Evolutionary conservation across 30 jellyfish, hydroid and myxozoan species (phyloP).

Genomic region (Hydra vulgaris): DNA sequence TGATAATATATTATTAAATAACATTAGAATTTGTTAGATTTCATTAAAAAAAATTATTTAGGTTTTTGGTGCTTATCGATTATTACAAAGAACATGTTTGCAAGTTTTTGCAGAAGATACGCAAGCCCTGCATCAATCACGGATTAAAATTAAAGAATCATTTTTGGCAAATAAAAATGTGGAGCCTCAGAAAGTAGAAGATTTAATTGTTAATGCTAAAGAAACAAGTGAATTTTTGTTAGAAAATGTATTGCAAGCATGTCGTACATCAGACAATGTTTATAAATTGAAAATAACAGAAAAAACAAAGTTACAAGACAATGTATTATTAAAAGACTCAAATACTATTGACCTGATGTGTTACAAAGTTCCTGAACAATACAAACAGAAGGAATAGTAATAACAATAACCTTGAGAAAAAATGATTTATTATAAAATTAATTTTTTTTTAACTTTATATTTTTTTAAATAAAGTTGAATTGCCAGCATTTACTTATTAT

Average conservation of each 20-base stretch:
- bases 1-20: too few relatives aligned
- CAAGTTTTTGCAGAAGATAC: slow-evolving; percentile 23
- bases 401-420: too few relatives aligned
- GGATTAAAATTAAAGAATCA: slow-evolving; percentile 15
- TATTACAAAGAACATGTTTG: slow-evolving; percentile 6
- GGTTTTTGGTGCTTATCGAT: slow-evolving; percentile 23
- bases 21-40: too few relatives aligned
- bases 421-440: too few relatives aligned
- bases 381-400: not conserved
- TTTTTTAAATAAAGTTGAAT: too few relatives aligned
- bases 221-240: slow-evolving; percentile 26
- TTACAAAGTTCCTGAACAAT: slow-evolving; percentile 23
- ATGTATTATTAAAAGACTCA: slow-evolving; percentile 22
- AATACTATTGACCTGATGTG: slow-evolving; percentile 9
- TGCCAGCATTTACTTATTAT: too few relatives aligned
- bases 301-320: slow-evolving; percentile 19
- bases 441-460: too few relatives aligned
- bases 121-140: slow-evolving; percentile 5
- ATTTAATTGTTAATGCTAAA: slow-evolving; percentile 9
- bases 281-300: slow-evolving; percentile 29
- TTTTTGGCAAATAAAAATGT: slow-evolving; percentile 17
- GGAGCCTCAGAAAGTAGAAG: not conserved
- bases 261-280: not conserved
- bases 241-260: slow-evolving; percentile 22
- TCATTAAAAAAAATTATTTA: not conserved